Percentiles rank a stretch among this genome's conserved stretches.
Evolutionary conservation across 2,113 vertebrate genomes (phyloP).

Genomic region (Urocolius indicus): DNA sequence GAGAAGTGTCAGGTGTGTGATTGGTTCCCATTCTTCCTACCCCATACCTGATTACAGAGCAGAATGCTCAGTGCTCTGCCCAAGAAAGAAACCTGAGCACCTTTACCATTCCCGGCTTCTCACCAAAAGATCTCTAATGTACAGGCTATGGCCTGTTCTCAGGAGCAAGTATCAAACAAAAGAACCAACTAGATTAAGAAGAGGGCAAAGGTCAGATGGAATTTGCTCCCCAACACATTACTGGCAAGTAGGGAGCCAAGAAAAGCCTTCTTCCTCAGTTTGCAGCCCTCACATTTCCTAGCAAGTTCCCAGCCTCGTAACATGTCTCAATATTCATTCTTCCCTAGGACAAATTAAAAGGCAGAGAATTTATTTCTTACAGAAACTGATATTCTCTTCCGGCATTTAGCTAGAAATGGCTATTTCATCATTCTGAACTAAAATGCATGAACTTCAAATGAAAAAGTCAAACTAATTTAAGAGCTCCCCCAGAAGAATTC

Average conservation of each 20-base stretch:
- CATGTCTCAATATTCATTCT: rapidly evolving
- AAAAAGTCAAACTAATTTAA: background rate
- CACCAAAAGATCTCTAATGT: background rate
- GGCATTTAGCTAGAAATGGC: background rate
- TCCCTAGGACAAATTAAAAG: background rate
- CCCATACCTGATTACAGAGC: background rate
- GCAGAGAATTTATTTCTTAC: background rate
- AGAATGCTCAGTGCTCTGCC: background rate
- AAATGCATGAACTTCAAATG: background rate
- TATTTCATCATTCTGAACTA: background rate
- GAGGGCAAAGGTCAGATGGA: background rate
- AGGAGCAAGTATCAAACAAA: background rate
- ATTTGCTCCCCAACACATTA: rapidly evolving
- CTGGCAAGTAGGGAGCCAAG: background rate
- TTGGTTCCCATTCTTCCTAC: background rate
- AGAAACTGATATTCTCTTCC: background rate
- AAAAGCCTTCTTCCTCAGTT: background rate
- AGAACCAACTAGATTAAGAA: background rate
- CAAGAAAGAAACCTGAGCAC: background rate
- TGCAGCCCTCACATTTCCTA: background rate
- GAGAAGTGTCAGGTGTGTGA: background rate
- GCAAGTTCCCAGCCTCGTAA: background rate
- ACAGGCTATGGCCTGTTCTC: background rate
- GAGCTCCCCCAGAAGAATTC: background rate
- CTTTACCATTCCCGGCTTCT: background rate